A percentile compares a stretch with the other conserved stretches of the same genome.
Conservation (phyloP, 2,113 vertebrate species). For the Rattus norvegicus region DNA sequence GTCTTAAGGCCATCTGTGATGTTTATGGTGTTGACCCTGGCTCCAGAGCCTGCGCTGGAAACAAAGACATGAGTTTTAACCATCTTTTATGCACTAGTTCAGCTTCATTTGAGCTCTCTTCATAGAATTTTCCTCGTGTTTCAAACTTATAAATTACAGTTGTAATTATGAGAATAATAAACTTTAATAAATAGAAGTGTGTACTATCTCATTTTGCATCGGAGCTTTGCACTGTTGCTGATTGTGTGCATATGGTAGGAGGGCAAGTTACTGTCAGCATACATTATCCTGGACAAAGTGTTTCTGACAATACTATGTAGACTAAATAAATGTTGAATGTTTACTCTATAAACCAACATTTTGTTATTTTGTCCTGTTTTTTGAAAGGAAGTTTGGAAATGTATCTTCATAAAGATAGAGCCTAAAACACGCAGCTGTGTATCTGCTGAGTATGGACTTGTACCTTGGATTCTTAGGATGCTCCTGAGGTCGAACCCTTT, state of each 20-base stretch:
- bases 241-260: background rate
- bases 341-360: background rate
- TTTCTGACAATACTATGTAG: background rate
- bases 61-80: slow-evolving; percentile 86
- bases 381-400: slow-evolving; percentile 51
- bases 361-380: slow-evolving; percentile 42
- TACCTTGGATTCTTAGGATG: background rate
- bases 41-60: slow-evolving; percentile 82
- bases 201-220: slow-evolving; percentile 59
- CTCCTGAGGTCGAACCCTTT: background rate
- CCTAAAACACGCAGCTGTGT: background rate
- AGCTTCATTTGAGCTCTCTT: slow-evolving; percentile 85
- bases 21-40: slow-evolving; percentile 84
- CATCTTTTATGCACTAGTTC: slow-evolving; percentile 82
- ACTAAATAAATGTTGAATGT: slow-evolving; percentile 6
- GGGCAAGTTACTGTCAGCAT: background rate
- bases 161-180: slow-evolving; percentile 93
- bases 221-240: slow-evolving; percentile 43
- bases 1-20: slow-evolving; percentile 83
- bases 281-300: background rate
- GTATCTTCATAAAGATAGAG: background rate
- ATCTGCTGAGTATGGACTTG: background rate
- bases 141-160: slow-evolving; percentile 91
- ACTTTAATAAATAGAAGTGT: slow-evolving; percentile 85
- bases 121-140: slow-evolving; percentile 88